These are phyloP conservation scores for Nycteola revayana DNA, from an alignment of 2,888 invertebrate genomes.

Conservation along the genomic window DNA sequence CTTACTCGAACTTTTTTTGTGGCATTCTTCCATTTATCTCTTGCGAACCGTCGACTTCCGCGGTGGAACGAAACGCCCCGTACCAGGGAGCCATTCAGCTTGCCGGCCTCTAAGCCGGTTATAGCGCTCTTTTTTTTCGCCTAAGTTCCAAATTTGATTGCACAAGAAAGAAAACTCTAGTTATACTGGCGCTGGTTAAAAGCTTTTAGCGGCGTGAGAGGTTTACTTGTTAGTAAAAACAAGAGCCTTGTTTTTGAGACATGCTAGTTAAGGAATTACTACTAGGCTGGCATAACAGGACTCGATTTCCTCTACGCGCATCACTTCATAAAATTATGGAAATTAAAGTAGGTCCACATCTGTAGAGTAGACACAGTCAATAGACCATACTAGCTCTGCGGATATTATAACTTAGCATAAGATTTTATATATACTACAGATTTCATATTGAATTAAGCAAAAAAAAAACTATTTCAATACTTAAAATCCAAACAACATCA, in stretches of 20 bases:
- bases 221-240: conserved; percentile 9
- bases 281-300: no score
- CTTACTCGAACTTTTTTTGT: conserved; percentile 91
- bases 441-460: no score
- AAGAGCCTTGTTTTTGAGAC: not conserved
- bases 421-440: no score
- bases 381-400: no score
- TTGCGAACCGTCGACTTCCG: conserved; percentile 74
- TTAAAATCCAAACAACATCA: no score
- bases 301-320: no score
- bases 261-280: no score
- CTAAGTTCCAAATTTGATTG: conserved; percentile 67
- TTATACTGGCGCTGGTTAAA: conserved; percentile 20
- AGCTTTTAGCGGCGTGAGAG: conserved; percentile 9
- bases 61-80: conserved; percentile 86
- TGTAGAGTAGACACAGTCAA: no score
- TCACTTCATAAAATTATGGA: no score
- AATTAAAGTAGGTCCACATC: no score
- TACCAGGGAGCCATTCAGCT: conserved; percentile 83
- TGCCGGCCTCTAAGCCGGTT: conserved; percentile 85
- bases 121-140: conserved; percentile 84
- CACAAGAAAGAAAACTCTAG: conserved; percentile 50
- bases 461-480: no score
- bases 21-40: conserved; percentile 85
- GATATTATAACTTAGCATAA: no score